phyloP scores from a whole-genome alignment of 2,888 invertebrate genomes.

The Phanerotoma sp. region DNA sequence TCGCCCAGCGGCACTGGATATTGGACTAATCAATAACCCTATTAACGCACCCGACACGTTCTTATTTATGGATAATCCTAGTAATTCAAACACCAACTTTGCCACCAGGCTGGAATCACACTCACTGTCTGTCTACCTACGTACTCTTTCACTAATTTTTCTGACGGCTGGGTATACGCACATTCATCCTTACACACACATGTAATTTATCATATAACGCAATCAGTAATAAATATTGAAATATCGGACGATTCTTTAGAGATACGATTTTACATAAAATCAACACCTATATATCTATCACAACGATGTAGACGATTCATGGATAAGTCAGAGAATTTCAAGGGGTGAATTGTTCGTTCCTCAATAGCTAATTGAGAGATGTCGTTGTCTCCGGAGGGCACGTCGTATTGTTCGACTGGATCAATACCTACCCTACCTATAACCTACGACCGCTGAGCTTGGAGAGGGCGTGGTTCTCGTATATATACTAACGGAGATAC shows the following conservation, averaged over 20 bases:
- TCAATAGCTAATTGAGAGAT: constrained; percentile 49
- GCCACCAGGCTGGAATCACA: no score
- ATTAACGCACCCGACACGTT: constrained; percentile 41
- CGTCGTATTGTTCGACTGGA: constrained; percentile 54
- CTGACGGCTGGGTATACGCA: no score
- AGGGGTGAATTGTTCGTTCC: constrained; percentile 18
- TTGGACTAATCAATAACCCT: constrained; percentile 44
- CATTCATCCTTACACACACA: no score
- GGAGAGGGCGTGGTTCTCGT: constrained; percentile 56
- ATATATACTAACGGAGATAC: constrained; percentile 54
- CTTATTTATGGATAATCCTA: constrained; percentile 40
- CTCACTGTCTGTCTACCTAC: no score
- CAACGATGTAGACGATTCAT: constrained; percentile 8
- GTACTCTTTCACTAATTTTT: no score
- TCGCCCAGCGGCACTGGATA: constrained; percentile 23
- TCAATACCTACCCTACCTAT: constrained; percentile 53
- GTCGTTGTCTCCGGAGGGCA: constrained; percentile 51
- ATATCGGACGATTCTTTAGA: no score
- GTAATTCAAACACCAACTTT: constrained; percentile 31
- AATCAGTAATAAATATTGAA: no score
- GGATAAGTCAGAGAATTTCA: constrained; percentile 8
- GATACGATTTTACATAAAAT: no score
- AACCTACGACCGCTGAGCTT: constrained; percentile 51
- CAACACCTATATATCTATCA: no score
- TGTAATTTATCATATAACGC: no score